Base-by-base conservation (phyloP, 2,888 invertebrate species). In the Cryptosula pallasiana region DNA sequence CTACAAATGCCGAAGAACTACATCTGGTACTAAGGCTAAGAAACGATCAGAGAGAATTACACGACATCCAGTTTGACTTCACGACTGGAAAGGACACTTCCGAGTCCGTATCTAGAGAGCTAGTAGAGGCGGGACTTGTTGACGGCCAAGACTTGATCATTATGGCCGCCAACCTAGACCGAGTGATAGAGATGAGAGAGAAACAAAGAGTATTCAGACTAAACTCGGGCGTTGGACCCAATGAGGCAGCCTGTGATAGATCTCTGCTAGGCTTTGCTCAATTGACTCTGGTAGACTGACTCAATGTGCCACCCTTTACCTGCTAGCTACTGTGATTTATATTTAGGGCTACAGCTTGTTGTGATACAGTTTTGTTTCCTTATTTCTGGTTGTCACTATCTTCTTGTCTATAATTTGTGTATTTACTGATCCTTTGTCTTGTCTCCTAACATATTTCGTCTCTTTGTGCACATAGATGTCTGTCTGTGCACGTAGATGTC, bases 41-140 rank as follows among this genome's bases (percentile, higher is more conserved):
- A 55, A 98, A 98, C 87, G 88, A 91, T 58, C 90, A 90, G 75
- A 89, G 92, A 72, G 97, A 98, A 85, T 86, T 99, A 76, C 97
- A 98, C 85, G 98, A 99, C 84, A 99, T 99, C 79, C 90, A 95
- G 78, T 99, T 99, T 86, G 97, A 99, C 86, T 99, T 93, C 84
- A 91, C 93, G 25, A 90, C 91, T 35, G 94, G 94, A 27, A 91
- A 93, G 84, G 87, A 87, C 78, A 87, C 86, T 70, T 78, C 95
- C 0, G 95, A 95, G 85, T 95, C 95, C 45, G 96, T 98, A 72
- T 94, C 97, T 0, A 88, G 91, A 9, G 97, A 98, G 86, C 87
- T 98, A 77, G 95, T 98, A 5, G 93, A 94, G 71, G 97, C 98
- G 5, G 95, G 95, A 0, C 88, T 98, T 16, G 95, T 98, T 25